Base-by-base conservation (phyloP, 2,797 vertebrate genomes). In the Hirundo rustica region DNA sequence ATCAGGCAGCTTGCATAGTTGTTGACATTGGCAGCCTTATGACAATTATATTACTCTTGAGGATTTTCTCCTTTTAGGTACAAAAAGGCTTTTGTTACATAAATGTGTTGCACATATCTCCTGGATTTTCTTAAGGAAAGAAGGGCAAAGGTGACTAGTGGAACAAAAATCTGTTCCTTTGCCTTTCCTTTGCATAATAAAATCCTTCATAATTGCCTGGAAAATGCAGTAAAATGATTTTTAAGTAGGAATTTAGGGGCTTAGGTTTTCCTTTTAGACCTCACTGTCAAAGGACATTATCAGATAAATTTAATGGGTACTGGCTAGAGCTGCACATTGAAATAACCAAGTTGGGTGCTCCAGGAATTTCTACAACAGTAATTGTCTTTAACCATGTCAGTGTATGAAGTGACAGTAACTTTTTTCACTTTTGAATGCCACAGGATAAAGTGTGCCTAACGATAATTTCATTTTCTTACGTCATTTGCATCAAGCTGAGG, bases 1-100 rank as follows among this genome's bases (percentile, higher is more conserved):
- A 70, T 83, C 79, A 76, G 60, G 60, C 74, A 80, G 13, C 40
- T 82, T 72, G 38, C 21, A 5, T 18, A 38, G 57, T 79, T 94
- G 83, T 93, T 95, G 88, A 88, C 38, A 47, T 23, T 95, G 85
- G 80, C 92, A 90, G 25, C 14, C 4, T 94, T 84, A 3, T 45
- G 45, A 75, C 58, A 78, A 58, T 85, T 81, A 18, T 26, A 45
- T 62, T 81, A 58, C 66, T 75, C 80, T 70, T 73, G 74, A 88
- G 86, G 21, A 70, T 81, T 94, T 95, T 85, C 36, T 54, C 16
- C 22, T 82, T 16, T 71, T 86, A 82, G 40, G 34, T 81, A 86
- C 36, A 95, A 82, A n/a, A 68, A 42, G 36, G 47, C 55, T 92
- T 88, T 62, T 88, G 40, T 94, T 93, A 58, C 26, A 42, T 68